Base-by-base conservation (phyloP, 2,797 vertebrate genomes). In the Fistularia tabacaria region DNA sequence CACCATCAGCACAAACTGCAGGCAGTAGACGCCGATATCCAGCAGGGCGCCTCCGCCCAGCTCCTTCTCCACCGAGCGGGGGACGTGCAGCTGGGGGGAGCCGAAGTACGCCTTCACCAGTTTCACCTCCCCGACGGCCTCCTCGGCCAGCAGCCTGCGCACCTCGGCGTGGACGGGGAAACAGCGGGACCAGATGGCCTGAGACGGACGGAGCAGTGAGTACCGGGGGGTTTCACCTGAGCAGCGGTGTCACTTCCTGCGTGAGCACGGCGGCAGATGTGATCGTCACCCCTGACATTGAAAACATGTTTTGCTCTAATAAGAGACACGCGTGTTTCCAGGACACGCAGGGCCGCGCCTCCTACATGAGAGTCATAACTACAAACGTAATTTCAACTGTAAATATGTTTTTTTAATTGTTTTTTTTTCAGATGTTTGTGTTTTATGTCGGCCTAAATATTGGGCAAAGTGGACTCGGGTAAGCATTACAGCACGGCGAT, bases 151-250 rank as follows among this genome's bases (percentile, higher is more conserved):
- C 46, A 88, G 65, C 43, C 77, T 54, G 52, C 79, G 64, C 43
- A 93, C 85, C 73, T 90, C 81, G 4, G 86, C 67, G 0, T 78
- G 53, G 3, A 84, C 89, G 0, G 88, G 90, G 54, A 94, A 93
- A 62, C 88, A 94, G 8, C 87, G 82, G 6, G 90, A 91, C 93
- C 93, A 94, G 66, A 92, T 80, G 45, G 88, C 91, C 92, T 94
- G 69, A 12, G 40, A 64, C 48, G 60, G 50, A 58, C 61, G 67
- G 43, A 71, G 47, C 38, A 50, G 0, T 47, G 25, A 25, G 46
- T 7, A 52, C n/a, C 3, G 6, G 14, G 3, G 44, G 59, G 52
- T 41, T 64, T 69, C 15, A 72, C 52, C 36, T 25, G 13, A 65
- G 47, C 56, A 13, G 61, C 13, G 14, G 46, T 48, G 25, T 54